Evolutionary conservation across 2,888 invertebrate species (phyloP).

Genomic region (Cephus spinipes): DNA sequence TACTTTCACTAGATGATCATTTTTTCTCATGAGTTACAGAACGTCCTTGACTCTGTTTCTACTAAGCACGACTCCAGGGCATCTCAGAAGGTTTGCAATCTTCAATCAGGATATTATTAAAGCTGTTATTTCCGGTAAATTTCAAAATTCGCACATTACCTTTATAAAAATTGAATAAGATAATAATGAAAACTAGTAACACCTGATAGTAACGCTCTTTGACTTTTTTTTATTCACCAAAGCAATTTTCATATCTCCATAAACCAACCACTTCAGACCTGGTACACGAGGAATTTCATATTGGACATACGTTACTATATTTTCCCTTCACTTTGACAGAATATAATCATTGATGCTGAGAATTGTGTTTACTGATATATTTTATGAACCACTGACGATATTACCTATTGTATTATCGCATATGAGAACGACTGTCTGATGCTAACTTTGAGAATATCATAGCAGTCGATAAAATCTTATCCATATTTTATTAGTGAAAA

Average conservation of each 20-base stretch:
- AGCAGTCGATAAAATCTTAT: background rate
- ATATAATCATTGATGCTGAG: background rate
- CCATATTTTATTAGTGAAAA: background rate
- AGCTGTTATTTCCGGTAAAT: background rate
- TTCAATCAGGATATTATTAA: background rate
- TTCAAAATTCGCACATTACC: background rate
- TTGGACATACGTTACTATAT: background rate
- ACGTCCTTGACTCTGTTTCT: slow-evolving; percentile 52
- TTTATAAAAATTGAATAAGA: background rate
- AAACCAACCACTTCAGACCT: background rate
- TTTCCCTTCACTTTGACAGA: background rate
- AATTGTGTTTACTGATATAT: background rate
- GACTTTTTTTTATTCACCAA: background rate
- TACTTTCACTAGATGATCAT: slow-evolving; percentile 49
- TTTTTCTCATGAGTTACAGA: slow-evolving; percentile 24
- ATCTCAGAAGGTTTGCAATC: background rate
- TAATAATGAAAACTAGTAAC: background rate
- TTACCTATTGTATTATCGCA: background rate
- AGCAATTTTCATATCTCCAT: background rate
- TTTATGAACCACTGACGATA: background rate
- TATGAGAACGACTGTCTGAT: background rate
- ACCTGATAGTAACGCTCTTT: background rate
- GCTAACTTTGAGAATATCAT: background rate
- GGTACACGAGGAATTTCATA: background rate
- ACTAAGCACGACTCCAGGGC: slow-evolving; percentile 4